A percentile compares a stretch with the other conserved stretches of the same genome.
Conservation (phyloP, 2,888 invertebrate species). For the Argyresthia goedartella region DNA sequence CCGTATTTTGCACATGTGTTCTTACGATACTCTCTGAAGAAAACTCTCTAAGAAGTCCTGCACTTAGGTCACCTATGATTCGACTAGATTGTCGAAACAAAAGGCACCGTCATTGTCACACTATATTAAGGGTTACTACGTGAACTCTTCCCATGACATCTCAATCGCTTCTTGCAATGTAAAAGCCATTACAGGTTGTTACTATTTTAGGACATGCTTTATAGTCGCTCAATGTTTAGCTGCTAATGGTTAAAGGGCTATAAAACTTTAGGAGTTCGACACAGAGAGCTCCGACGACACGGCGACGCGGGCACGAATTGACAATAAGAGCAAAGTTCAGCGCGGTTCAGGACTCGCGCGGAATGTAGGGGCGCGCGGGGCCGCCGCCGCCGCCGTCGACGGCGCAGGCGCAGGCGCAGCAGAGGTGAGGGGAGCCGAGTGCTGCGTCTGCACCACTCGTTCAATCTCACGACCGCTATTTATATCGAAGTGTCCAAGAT, state of each 20-base stretch:
- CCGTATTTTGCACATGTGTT: too few species aligned
- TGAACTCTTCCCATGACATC: too few species aligned
- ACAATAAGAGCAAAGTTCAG: constrained; percentile 70
- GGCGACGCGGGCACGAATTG: constrained; percentile 60
- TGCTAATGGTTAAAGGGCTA: constrained; percentile 3
- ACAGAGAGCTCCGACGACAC: constrained; percentile 1
- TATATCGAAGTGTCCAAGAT: constrained; percentile 51
- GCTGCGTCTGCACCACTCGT: not conserved
- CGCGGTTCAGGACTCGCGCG: constrained; percentile 60
- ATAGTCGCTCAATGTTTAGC: not conserved
- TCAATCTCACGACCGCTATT: constrained; percentile 23
- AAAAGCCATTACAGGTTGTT: too few species aligned
- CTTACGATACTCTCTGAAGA: too few species aligned
- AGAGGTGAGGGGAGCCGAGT: not conserved
- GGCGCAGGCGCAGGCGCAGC: not conserved
- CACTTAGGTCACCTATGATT: too few species aligned
- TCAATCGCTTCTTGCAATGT: too few species aligned
- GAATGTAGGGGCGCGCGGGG: constrained; percentile 55
- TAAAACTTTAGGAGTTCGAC: constrained; percentile 35
- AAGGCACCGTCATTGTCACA: too few species aligned
- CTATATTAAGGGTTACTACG: too few species aligned
- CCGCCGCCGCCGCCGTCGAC: constrained; percentile 29
- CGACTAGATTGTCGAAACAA: too few species aligned
- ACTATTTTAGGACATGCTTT: too few species aligned
- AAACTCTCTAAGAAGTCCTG: too few species aligned